Conservation (phyloP, 2,888 invertebrate species). For the Cosmia pyralina region DNA sequence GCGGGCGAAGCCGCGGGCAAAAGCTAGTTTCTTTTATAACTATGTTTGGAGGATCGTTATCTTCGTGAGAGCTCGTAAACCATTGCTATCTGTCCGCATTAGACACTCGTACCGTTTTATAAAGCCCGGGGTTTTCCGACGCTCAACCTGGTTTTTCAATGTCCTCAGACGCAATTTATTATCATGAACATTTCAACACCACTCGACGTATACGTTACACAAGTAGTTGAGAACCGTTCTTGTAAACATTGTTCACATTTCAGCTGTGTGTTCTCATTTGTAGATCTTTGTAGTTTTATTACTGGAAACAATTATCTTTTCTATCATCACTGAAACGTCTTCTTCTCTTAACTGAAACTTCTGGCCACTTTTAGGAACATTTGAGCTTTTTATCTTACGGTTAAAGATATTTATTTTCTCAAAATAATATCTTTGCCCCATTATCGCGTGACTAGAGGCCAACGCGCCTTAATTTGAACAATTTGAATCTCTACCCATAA, state of each 20-base stretch:
- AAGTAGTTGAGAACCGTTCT: conserved; percentile 17
- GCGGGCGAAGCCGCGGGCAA: too few relatives aligned
- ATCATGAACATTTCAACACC: conserved; percentile 61
- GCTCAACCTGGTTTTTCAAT: conserved; percentile 74
- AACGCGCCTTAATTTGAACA: conserved; percentile 13
- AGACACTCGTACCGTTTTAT: conserved; percentile 63
- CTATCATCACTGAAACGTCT: not conserved
- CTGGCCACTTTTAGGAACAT: not conserved
- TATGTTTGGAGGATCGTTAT: conserved; percentile 46
- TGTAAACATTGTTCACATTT: conserved; percentile 17
- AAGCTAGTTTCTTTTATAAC: conserved; percentile 34
- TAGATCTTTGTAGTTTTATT: not conserved
- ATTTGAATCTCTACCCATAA: conserved; percentile 10
- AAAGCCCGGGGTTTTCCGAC: conserved; percentile 77
- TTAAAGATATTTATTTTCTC: not conserved
- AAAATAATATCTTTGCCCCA: not conserved
- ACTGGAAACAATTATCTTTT: not conserved
- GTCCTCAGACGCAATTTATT: conserved; percentile 59
- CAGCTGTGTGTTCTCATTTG: conserved; percentile 10
- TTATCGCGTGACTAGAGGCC: not conserved
- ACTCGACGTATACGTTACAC: conserved; percentile 11
- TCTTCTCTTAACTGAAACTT: not conserved
- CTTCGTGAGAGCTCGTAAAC: conserved; percentile 48
- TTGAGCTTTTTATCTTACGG: not conserved
- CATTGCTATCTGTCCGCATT: conserved; percentile 56